Evolutionary conservation across 2,797 vertebrate species (phyloP).

Genomic region (Pogoniulus pusillus): DNA sequence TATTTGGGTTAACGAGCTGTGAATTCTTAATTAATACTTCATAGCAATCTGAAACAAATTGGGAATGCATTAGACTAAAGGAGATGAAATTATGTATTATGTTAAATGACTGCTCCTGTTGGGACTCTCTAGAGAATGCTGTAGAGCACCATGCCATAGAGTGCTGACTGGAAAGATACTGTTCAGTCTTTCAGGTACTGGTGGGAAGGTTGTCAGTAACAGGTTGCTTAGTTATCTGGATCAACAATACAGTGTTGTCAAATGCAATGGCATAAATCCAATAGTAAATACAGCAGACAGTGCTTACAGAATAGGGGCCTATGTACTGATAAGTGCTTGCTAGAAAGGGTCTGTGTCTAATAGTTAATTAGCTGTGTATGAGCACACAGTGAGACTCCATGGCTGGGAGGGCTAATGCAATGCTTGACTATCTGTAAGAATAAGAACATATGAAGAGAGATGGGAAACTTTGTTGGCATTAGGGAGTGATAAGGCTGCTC

Average conservation of each 20-base stretch:
- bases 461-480: neutral
- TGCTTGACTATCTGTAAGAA: neutral
- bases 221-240: neutral
- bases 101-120: neutral
- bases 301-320: neutral
- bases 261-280: neutral
- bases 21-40: constrained; percentile 11
- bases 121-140: neutral
- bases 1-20: neutral
- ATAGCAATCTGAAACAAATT: neutral
- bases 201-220: neutral
- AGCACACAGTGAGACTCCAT: neutral
- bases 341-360: neutral
- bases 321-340: neutral
- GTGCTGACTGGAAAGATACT: neutral
- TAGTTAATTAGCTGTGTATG: neutral
- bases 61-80: neutral
- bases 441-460: neutral
- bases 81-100: neutral
- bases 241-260: neutral
- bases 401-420: neutral
- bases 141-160: no score
- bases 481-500: neutral
- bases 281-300: neutral
- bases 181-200: neutral